Evolutionary conservation across 2,113 vertebrate genomes (phyloP).

Genomic region (Turdus rufiventris): DNA sequence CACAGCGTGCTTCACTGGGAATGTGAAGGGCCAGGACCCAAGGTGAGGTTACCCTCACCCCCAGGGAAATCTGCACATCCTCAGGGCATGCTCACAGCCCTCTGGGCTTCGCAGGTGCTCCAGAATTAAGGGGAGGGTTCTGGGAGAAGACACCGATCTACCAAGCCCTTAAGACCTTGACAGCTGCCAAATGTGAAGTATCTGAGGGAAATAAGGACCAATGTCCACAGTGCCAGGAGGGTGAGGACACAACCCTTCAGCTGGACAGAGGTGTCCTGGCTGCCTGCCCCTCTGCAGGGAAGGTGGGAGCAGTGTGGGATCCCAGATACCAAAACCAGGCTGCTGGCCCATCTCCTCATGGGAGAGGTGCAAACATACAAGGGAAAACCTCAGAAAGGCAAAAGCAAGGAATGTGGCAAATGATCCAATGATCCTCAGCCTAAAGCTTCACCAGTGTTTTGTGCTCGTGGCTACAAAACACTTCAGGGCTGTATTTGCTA

Average conservation of each 20-base stretch:
- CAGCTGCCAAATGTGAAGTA: not conserved
- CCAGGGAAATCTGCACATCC: not conserved
- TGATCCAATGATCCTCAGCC: not conserved
- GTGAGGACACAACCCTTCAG: not conserved
- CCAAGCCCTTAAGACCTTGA: not conserved
- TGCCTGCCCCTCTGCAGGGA: not conserved
- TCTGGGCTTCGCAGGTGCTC: not conserved
- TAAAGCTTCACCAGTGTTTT: not conserved
- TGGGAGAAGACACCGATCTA: not conserved
- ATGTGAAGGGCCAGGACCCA: rapidly evolving
- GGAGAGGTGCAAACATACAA: rapidly evolving
- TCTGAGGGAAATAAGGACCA: not conserved
- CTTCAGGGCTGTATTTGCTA: not conserved
- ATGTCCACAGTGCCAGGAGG: not conserved
- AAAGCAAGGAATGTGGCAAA: not conserved
- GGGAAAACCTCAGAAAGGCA: not conserved
- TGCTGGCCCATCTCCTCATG: not conserved
- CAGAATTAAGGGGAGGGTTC: not conserved
- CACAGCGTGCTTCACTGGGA: not conserved
- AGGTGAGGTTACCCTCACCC: not conserved
- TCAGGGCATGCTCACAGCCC: not conserved
- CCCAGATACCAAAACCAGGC: not conserved
- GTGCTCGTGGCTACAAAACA: not conserved
- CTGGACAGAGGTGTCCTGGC: not conserved
- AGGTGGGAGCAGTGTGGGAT: not conserved